Base-by-base conservation (phyloP, 2,888 invertebrate genomes). In the Aporophyla nigra region DNA sequence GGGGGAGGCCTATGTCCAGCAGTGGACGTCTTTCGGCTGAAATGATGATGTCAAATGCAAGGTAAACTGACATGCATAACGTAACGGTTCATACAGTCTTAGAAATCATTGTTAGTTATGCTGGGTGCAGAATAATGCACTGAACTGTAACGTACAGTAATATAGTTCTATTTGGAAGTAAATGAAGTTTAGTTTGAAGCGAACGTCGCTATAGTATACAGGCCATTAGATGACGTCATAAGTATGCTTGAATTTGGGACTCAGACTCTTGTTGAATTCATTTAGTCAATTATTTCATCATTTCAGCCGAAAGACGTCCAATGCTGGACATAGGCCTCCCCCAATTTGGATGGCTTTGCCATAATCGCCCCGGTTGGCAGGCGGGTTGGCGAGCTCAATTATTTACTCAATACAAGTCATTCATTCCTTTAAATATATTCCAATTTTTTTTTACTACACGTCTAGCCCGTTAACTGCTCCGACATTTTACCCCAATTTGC, bases 61-160 rank as follows among this genome's bases (percentile, higher is more conserved):
- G n/a, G 46, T 49, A 54, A 53, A 49, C 59, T 51, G 33, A 7
- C 27, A 51, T 27, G 59, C 74, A 65, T 21, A 51, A 51, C 14
- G 14, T 62, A 82, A 82, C 66, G 66, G 78, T 76, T 46, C 43
- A 33, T 43, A 33, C 21, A 82, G 51, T 56, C 43, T 76, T 66
- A 54, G 49, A 78, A 61, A 51, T 46, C 43, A 67, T 51, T 76
- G 77, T 78, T 62, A 3, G 54, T 67, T 49, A 62, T 56, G 77
- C 61, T 46, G 43, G 21, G 54, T 82, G 77, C 83, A 82, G 82
- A 61, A 82, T 78, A 76, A 82, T 76, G 66, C 83, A 82, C 14
- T 6, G 54, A 67, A 62, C 54, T 82, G 54, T 5, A 66, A 43
- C 53, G 19, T n/a, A 40, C 46, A 56, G 51, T 49, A n/a, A 61